Evolutionary conservation across 2,888 invertebrate species (phyloP).

Genomic region (Phyto melanocephala): DNA sequence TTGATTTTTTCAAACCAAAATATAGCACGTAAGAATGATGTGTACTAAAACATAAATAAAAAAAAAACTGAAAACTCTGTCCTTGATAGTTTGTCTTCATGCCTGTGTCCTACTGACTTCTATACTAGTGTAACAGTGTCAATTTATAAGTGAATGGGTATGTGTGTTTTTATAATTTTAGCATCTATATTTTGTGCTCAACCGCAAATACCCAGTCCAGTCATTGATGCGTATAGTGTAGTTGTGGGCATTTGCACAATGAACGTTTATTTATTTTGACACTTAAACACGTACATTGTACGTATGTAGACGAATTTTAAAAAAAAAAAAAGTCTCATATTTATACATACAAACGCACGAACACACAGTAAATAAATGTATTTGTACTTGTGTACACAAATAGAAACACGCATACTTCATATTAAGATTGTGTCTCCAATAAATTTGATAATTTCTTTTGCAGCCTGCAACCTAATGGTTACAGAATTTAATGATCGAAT

Average conservation of each 20-base stretch:
- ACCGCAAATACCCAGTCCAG: slow-evolving; percentile 11
- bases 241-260: slow-evolving; percentile 23
- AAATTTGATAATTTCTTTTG: slow-evolving; percentile 8
- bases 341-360: background rate
- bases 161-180: background rate
- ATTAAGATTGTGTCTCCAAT: background rate
- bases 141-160: background rate
- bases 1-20: background rate
- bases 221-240: slow-evolving; percentile 1
- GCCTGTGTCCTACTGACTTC: background rate
- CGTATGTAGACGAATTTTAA: slow-evolving; percentile 6
- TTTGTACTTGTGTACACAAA: background rate
- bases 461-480: background rate
- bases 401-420: background rate
- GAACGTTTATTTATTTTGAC: slow-evolving; percentile 58
- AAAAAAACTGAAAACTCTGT: background rate
- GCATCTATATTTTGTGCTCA: slow-evolving; percentile 20
- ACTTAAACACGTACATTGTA: slow-evolving; percentile 49
- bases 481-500: background rate
- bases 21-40: background rate
- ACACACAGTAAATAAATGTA: background rate
- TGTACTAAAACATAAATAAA: background rate
- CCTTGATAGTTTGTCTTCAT: background rate
- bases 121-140: background rate
- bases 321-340: background rate